Evolutionary conservation across 2,113 vertebrate genomes (phyloP).

Genomic region (Microcebus murinus): DNA sequence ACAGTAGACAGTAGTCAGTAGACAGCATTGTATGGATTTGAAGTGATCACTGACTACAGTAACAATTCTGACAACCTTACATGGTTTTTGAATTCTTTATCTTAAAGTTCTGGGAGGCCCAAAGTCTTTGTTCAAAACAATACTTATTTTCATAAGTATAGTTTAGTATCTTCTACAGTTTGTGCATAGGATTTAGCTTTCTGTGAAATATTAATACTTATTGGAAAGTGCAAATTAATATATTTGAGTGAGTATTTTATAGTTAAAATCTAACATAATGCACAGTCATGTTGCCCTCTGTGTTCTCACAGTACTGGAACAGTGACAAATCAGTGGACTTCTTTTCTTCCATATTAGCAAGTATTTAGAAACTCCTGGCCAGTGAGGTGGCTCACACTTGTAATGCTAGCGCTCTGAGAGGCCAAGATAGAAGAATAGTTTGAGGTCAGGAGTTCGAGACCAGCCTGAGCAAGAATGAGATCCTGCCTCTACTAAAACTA

Average conservation of each 20-base stretch:
- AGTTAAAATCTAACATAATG: slow-evolving; percentile 47
- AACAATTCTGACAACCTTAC: not conserved
- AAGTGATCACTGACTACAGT: not conserved
- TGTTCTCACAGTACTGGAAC: slow-evolving; percentile 37
- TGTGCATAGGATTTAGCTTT: not conserved
- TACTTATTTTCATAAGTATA: not conserved
- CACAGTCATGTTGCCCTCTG: not conserved
- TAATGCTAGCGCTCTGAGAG: too few relatives aligned
- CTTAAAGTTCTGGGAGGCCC: not conserved
- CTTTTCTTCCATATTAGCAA: slow-evolving; percentile 25
- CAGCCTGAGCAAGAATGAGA: too few relatives aligned
- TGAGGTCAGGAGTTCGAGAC: too few relatives aligned
- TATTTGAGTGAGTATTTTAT: not conserved
- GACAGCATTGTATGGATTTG: not conserved
- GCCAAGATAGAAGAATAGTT: too few relatives aligned
- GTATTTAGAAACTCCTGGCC: not conserved
- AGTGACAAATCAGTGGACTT: not conserved
- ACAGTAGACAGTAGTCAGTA: not conserved
- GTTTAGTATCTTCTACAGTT: not conserved
- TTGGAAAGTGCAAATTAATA: not conserved
- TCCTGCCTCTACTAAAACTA: too few relatives aligned
- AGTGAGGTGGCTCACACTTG: too few relatives aligned
- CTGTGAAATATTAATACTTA: not conserved
- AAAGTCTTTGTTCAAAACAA: not conserved
- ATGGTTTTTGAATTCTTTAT: not conserved